A percentile compares a stretch with the other conserved stretches of the same genome.
Conservation (phyloP, 2,113 vertebrate genomes). For the Otus sunia region DNA sequence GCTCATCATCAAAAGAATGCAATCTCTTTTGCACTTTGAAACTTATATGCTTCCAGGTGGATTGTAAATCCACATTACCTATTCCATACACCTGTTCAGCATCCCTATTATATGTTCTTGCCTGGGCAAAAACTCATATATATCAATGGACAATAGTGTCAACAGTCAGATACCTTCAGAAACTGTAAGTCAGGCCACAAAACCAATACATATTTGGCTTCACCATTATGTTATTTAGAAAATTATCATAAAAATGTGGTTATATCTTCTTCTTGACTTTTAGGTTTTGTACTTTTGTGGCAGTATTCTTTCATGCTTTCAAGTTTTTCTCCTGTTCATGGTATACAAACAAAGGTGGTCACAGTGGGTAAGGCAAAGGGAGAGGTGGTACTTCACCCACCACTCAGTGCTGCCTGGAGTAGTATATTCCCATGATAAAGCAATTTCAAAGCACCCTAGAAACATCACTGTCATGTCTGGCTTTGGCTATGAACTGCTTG, state of each 20-base stretch:
- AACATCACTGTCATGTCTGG: neutral
- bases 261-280: neutral
- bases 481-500: neutral
- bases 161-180: neutral
- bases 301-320: neutral
- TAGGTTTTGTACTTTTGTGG: neutral
- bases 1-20: neutral
- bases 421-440: neutral
- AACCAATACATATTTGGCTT: neutral
- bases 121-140: neutral
- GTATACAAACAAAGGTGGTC: neutral
- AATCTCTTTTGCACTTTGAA: neutral
- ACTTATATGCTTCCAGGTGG: neutral
- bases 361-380: neutral
- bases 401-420: neutral
- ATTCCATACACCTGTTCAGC: fast-evolving
- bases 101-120: neutral
- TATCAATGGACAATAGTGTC: neutral
- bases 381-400: neutral
- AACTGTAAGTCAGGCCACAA: neutral
- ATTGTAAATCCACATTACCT: neutral
- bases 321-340: neutral
- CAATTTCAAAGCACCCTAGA: neutral
- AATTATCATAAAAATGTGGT: neutral
- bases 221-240: neutral